These are phyloP conservation scores for Acanthopagrus latus DNA, from an alignment of 2,797 vertebrate genomes.

Conservation along the genomic window DNA sequence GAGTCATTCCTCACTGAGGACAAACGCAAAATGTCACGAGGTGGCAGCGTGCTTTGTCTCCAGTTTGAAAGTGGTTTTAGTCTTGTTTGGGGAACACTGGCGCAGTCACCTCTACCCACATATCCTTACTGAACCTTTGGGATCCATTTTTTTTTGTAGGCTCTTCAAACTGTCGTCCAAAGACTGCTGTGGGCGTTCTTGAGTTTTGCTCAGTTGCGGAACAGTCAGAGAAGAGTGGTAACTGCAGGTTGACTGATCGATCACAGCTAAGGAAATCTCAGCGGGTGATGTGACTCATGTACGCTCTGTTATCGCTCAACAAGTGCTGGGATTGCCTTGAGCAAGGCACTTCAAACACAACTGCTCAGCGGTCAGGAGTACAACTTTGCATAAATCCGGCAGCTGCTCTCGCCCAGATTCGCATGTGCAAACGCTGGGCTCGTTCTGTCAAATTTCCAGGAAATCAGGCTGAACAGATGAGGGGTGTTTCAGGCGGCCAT, in stretches of 20 bases:
- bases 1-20: too few species aligned
- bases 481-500: constrained; percentile 3
- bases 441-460: constrained; percentile 8
- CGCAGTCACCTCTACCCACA: not conserved
- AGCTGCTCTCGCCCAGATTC: constrained; percentile 21
- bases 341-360: not conserved
- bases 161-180: constrained; percentile 11
- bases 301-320: not conserved
- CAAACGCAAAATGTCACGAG: too few species aligned
- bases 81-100: not conserved
- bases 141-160: constrained; percentile 5
- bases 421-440: not conserved
- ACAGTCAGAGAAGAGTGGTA: constrained; percentile 24
- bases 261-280: not conserved
- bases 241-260: constrained; percentile 25
- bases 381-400: not conserved
- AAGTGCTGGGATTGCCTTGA: constrained; percentile 6
- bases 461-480: constrained; percentile 1
- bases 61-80: too few species aligned
- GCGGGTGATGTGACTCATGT: constrained; percentile 4
- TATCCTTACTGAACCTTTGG: constrained; percentile 17
- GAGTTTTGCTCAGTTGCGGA: not conserved
- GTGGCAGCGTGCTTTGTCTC: too few species aligned
- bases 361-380: not conserved
- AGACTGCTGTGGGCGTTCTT: not conserved